Conservation (phyloP, 2,888 invertebrate genomes). For the Sympetrum striolatum region DNA sequence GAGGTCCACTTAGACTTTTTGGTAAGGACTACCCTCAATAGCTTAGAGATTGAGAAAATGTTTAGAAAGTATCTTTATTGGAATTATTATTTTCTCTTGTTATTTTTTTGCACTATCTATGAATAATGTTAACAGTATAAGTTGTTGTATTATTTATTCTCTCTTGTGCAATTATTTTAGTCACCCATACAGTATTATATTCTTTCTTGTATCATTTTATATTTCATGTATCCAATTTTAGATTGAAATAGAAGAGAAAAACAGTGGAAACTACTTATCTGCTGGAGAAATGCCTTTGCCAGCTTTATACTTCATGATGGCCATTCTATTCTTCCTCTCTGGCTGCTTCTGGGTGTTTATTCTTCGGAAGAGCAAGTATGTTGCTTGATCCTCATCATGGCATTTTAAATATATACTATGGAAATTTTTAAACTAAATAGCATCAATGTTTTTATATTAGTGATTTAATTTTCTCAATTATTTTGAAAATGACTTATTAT, state of each 20-base stretch:
- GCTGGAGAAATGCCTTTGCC: conserved; percentile 98
- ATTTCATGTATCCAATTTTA: conserved; percentile 56
- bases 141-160: not conserved
- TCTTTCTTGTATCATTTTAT: not conserved
- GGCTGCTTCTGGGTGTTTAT: conserved; percentile 92
- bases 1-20: conserved; percentile 70
- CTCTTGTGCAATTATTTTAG: conserved; percentile 2
- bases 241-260: conserved; percentile 88
- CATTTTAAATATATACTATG: no score
- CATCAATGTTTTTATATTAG: no score
- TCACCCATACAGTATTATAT: not conserved
- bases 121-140: no score
- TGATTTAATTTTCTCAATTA: no score
- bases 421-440: no score
- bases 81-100: no score
- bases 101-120: no score
- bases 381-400: not conserved
- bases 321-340: conserved; percentile 85
- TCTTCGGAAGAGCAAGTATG: conserved; percentile 76
- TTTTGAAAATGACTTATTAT: no score
- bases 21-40: conserved; percentile 61
- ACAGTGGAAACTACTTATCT: conserved; percentile 84
- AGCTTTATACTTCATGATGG: conserved; percentile 89
- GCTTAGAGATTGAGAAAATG: no score
- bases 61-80: no score